Evolutionary conservation across 2,888 invertebrate genomes (phyloP), one percentile per base, ranked within the genome.

Genomic region (Drosophila robusta): DNA sequence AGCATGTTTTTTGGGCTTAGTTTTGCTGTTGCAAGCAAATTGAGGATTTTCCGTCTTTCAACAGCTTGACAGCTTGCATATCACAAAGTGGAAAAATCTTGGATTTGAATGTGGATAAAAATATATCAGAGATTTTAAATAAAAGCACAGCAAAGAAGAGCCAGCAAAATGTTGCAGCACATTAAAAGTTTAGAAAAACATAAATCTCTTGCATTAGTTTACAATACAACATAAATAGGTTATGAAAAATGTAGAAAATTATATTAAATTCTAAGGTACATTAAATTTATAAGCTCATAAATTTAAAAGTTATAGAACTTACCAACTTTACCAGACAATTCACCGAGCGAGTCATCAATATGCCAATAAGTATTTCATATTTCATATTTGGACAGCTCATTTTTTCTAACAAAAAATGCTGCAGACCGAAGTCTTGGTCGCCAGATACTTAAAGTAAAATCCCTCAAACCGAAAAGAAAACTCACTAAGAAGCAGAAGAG

Each of bases 1-100:
- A 45, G 39, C 50, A 41, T 62, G 39, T 51, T 36, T 51, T 36
- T 45, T 60, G 22, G 50, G 38, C 64, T 75, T 71, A 70, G 46
- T 47, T 63, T 45, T 55, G 58, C 51, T 36, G 50, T 57, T 49
- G 45, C 50, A 38, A 45, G 49, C 39, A 46, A 67, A 72, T 55
- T 67, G 26, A 24, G 29, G 52, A 52, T 61, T 62, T 32, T 18
- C n/a, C 29, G 29, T 22, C 38, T 47, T 51, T 71, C 46, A 41
- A 9, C 57, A 58, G 47, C 42, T 29, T 52, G 26, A n/a, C 14
- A 44, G 45, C 26, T 51, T 29, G 29, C 29, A 9, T n/a, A 39
- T 9, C 45, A 60, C 32, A 60, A 49, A 12, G 36, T 57, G 41
- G 42, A 46, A 49, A 50, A 41, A 41, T 24, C 16, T 32, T 18